Evolutionary conservation across 2,113 vertebrate species (phyloP).

Genomic region (Craseonycteris thonglongyai): DNA sequence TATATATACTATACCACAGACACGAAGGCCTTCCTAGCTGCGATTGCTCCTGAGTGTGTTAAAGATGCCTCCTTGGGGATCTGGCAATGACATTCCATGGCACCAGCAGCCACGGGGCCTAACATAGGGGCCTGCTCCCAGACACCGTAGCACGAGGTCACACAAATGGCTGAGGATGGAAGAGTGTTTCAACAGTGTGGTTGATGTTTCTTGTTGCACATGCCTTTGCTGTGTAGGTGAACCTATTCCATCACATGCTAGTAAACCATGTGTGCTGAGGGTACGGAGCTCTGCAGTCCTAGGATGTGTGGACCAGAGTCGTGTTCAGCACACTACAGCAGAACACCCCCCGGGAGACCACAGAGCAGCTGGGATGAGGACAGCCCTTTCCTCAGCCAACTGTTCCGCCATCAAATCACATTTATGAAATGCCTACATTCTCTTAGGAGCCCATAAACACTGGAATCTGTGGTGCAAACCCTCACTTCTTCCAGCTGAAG

Average conservation of each 20-base stretch:
- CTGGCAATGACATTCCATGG: rapidly evolving
- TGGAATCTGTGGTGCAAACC: not conserved
- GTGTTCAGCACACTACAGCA: not conserved
- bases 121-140: rapidly evolving
- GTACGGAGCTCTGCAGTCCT: rapidly evolving
- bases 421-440: conserved; percentile 1
- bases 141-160: rapidly evolving
- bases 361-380: not conserved
- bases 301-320: not conserved
- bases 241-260: rapidly evolving
- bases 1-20: not conserved
- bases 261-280: not conserved
- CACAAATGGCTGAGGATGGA: rapidly evolving
- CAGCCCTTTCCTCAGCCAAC: not conserved
- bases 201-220: rapidly evolving
- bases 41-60: rapidly evolving
- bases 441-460: not conserved
- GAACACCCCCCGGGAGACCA: not conserved
- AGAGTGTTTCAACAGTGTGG: not conserved
- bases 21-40: not conserved
- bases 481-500: not conserved
- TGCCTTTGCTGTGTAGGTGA: not conserved
- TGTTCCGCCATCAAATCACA: not conserved
- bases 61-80: not conserved
- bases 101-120: too few species aligned